Base-by-base conservation (phyloP, 2,888 invertebrate species). In the Tigriopus californicus region DNA sequence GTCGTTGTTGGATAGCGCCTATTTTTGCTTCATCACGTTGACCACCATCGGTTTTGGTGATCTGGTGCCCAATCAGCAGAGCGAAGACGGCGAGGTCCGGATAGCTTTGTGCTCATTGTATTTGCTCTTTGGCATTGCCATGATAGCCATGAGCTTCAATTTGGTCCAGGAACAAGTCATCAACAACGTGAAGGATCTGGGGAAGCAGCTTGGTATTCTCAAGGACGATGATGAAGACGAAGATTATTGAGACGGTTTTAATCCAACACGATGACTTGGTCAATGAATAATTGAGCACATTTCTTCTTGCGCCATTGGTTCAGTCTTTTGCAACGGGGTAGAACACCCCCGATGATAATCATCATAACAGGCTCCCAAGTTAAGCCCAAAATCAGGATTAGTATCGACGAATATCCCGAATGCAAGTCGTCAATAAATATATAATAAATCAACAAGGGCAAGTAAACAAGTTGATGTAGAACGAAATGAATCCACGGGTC, bases 111-210 rank as follows among this genome's bases (percentile, higher is more conserved):
- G 90, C 67, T 90, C 90, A 0, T 74, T 94, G 60, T 95, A 95
- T 73, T 75, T 95, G 63, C 77, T 95, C 48, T 91, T 94, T 70
- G 94, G 94, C 8, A 94, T 94, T 68, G 88, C 92, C 0, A 73
- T 94, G 51, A 74, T 94, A 64, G 92, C 92, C 33, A 95, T 94
- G 94, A 89, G 89, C 67, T 94, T 94, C 73, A 94, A 94, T 75
- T 74, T 94, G 68, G 91, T 94, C 49, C 92, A 91, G 71, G 90
- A 90, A 69, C 88, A 91, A 71, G 89, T 91, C 11, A 85, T 89
- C 63, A 84, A 82, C 61, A 85, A 85, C 68, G 88, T 90, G 5
- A 87, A 88, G 66, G 79, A 81, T 62, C 81, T 91, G 10, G 91
- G 88, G 22, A 83, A 83, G 65, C 80, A 82, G 61, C 76, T 91